Percentiles rank a stretch among this genome's conserved stretches.
These are phyloP conservation scores for Perizoma flavofasciatum DNA, from an alignment of 2,888 invertebrate genomes.

Conservation along the genomic window DNA sequence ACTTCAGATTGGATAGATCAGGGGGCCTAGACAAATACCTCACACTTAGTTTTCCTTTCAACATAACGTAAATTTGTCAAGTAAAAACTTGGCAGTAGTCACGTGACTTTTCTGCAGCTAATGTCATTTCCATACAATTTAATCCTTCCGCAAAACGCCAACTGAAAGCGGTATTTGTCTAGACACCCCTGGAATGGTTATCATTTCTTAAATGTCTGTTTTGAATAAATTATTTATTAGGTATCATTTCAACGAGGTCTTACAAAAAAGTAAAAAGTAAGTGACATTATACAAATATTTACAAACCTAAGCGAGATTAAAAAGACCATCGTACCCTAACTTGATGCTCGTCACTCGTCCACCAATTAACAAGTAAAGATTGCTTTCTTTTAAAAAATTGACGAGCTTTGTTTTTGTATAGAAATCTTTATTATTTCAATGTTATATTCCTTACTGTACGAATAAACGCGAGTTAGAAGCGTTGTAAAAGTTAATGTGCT, in stretches of 20 bases:
- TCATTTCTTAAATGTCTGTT: neutral
- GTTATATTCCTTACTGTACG: constrained; percentile 7
- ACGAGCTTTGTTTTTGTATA: constrained; percentile 31
- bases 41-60: too few species aligned
- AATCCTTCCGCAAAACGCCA: too few species aligned
- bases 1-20: constrained; percentile 12
- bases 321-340: constrained; percentile 23
- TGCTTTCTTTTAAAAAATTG: constrained; percentile 40
- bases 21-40: neutral
- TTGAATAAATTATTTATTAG: neutral
- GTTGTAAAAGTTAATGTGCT: constrained; percentile 25
- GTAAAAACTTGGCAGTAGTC: too few species aligned
- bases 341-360: constrained; percentile 4
- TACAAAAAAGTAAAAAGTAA: too few species aligned
- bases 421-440: constrained; percentile 32
- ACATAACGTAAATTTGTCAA: too few species aligned
- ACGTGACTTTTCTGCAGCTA: too few species aligned
- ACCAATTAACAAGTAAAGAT: constrained; percentile 16
- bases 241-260: too few species aligned
- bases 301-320: constrained; percentile 15
- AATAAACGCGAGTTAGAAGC: constrained; percentile 17
- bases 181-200: neutral
- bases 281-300: too few species aligned
- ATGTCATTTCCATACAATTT: too few species aligned
- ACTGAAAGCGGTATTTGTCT: too few species aligned